Evolutionary conservation across 2,113 vertebrate genomes (phyloP).

Genomic region (Hoplias malabaricus): DNA sequence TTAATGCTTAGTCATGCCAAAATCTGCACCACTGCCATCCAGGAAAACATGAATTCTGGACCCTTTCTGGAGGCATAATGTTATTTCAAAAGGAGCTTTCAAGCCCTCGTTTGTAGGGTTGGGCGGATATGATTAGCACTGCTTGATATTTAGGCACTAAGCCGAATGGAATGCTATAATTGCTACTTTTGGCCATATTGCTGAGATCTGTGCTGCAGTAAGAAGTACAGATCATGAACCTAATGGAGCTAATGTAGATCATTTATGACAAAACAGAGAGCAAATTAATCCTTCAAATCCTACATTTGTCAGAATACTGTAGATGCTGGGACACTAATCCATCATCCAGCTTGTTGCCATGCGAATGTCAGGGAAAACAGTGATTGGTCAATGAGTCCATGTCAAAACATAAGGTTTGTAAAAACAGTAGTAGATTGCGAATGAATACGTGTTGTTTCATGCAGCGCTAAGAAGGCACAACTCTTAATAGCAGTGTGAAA

Average conservation of each 20-base stretch:
- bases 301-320: neutral
- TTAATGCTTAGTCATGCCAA: neutral
- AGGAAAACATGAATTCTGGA: neutral
- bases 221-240: neutral
- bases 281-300: neutral
- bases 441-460: too few relatives aligned
- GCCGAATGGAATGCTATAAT: neutral
- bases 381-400: too few relatives aligned
- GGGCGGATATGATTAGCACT: neutral
- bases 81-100: too few relatives aligned
- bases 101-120: neutral
- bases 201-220: neutral
- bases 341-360: too few relatives aligned
- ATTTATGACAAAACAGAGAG: too few relatives aligned
- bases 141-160: neutral
- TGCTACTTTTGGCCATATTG: neutral
- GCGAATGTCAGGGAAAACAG: too few relatives aligned
- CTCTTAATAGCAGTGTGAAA: too few relatives aligned
- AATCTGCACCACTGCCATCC: neutral
- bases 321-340: too few relatives aligned
- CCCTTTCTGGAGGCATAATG: neutral
- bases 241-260: too few relatives aligned
- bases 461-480: too few relatives aligned
- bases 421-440: too few relatives aligned
- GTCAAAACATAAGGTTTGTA: too few relatives aligned